These are phyloP conservation scores for Cryptophagus acutangulus DNA, from an alignment of 2,888 invertebrate species.

Conservation along the genomic window DNA sequence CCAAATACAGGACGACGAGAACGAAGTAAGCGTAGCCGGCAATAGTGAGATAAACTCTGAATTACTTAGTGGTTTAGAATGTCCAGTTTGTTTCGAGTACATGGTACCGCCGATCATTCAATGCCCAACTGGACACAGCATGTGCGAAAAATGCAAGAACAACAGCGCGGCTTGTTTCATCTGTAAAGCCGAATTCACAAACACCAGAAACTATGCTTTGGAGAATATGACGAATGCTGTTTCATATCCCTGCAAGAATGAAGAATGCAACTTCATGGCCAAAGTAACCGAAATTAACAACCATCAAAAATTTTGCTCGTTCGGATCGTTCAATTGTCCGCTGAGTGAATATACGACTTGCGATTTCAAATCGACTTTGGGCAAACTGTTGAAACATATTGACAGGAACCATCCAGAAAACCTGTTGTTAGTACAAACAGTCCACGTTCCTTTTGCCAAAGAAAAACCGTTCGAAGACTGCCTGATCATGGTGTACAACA, in stretches of 20 bases:
- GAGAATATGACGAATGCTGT: slow-evolving; percentile 35
- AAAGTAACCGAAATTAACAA: slow-evolving; percentile 27
- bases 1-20: too few species aligned
- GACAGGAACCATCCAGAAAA: slow-evolving; percentile 33
- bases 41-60: too few species aligned
- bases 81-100: slow-evolving; percentile 41
- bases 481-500: slow-evolving; percentile 27
- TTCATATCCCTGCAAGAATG: slow-evolving; percentile 37
- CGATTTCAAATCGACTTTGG: neutral
- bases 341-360: slow-evolving; percentile 19
- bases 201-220: slow-evolving; percentile 38
- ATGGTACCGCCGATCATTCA: slow-evolving; percentile 42
- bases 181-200: slow-evolving; percentile 31
- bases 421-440: slow-evolving; percentile 31
- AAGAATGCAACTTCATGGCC: slow-evolving; percentile 30
- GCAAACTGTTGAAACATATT: slow-evolving; percentile 48
- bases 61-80: slow-evolving; percentile 37
- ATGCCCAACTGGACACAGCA: slow-evolving; percentile 40
- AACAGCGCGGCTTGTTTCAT: slow-evolving; percentile 33
- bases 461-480: slow-evolving; percentile 24
- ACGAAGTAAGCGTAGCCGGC: too few species aligned
- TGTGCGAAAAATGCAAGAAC: slow-evolving; percentile 32
- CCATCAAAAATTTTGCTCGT: slow-evolving; percentile 28
- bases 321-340: slow-evolving; percentile 27
- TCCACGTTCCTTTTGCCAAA: slow-evolving; percentile 24